These are phyloP conservation scores for Amphipoea lucens DNA, from an alignment of 2,888 invertebrate genomes.

Conservation along the genomic window DNA sequence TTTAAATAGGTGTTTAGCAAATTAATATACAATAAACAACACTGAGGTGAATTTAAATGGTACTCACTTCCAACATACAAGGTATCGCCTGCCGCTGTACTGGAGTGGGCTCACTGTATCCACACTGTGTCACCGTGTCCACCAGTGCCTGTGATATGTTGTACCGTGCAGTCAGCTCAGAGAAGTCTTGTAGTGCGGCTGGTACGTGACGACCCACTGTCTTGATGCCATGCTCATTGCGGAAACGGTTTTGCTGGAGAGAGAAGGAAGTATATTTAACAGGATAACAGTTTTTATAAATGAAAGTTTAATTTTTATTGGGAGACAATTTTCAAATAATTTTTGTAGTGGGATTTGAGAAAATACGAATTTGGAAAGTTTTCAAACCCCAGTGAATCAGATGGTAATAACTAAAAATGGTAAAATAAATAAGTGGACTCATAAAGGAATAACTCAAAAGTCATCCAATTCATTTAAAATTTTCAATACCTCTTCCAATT, in stretches of 20 bases:
- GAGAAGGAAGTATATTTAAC: background rate
- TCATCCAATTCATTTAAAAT: background rate
- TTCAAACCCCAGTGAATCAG: background rate
- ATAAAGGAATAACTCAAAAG: background rate
- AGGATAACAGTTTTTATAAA: background rate
- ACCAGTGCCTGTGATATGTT: constrained; percentile 91
- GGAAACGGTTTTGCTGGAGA: constrained; percentile 92
- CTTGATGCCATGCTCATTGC: constrained; percentile 94
- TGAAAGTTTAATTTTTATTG: too few species aligned
- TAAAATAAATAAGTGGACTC: background rate
- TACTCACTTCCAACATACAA: constrained; percentile 93
- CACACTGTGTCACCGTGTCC: constrained; percentile 92
- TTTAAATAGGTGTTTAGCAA: background rate
- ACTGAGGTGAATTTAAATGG: background rate
- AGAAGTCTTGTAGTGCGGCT: constrained; percentile 93
- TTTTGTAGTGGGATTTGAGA: background rate
- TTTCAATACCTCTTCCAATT: constrained; percentile 81
- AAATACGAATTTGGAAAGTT: background rate
- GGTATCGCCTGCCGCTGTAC: constrained; percentile 98
- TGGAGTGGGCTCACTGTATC: constrained; percentile 95
- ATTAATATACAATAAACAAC: background rate
- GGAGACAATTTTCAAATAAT: background rate
- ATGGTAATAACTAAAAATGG: too few species aligned
- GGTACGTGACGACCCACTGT: constrained; percentile 95
- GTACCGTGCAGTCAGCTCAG: constrained; percentile 90